These are phyloP conservation scores for Apis dorsata DNA, from an alignment of 1,140 invertebrate genomes.

Conservation along the genomic window DNA sequence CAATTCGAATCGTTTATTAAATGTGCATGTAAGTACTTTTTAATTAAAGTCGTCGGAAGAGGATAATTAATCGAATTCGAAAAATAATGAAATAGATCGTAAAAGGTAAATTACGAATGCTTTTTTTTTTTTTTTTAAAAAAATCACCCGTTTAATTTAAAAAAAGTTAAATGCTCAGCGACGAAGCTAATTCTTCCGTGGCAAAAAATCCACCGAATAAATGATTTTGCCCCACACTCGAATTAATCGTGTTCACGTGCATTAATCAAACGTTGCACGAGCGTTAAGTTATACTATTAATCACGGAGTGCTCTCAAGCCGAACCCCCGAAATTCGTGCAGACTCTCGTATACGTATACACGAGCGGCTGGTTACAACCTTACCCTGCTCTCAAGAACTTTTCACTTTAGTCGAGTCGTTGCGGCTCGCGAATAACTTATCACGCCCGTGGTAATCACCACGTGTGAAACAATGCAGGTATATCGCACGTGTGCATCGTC, in stretches of 20 bases:
- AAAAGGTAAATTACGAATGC: too few species aligned
- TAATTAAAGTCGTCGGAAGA: too few species aligned
- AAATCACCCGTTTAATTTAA: too few species aligned
- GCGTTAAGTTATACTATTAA: conserved; percentile 17
- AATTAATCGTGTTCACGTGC: conserved; percentile 15
- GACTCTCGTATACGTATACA: conserved; percentile 5
- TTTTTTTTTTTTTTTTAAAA: too few species aligned
- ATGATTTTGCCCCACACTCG: not conserved
- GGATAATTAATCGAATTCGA: too few species aligned
- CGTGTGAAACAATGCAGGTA: conserved; percentile 22
- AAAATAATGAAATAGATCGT: too few species aligned
- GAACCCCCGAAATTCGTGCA: conserved; percentile 22
- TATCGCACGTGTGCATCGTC: conserved; percentile 28
- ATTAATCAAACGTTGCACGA: conserved; percentile 15
- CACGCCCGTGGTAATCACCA: not conserved
- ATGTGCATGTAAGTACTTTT: too few species aligned
- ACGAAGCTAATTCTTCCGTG: too few species aligned
- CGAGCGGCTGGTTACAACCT: not conserved
- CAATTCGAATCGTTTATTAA: too few species aligned
- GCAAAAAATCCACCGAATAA: not conserved
- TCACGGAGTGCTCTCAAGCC: not conserved
- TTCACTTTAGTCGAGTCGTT: conserved; percentile 28
- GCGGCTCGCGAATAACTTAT: conserved; percentile 12
- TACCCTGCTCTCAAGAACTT: not conserved
- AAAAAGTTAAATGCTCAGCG: too few species aligned